phyloP scores from a whole-genome alignment of 2,113 vertebrate species.

The Ictalurus furcatus region DNA sequence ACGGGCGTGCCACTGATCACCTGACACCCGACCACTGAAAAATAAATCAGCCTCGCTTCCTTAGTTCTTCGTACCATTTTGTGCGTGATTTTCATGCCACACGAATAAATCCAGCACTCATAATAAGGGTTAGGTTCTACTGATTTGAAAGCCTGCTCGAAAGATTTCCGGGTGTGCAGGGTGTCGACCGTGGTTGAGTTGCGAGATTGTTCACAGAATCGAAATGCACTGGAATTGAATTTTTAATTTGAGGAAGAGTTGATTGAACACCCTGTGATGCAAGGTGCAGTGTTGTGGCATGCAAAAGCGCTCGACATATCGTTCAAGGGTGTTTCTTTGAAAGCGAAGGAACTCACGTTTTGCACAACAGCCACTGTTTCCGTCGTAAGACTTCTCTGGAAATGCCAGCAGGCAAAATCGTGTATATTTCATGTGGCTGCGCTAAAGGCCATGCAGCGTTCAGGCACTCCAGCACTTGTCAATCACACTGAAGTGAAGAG shows the following conservation, averaged over 20 bases:
- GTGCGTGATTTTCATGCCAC: neutral
- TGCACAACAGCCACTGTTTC: slow-evolving; percentile 32
- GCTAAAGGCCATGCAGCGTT: slow-evolving; percentile 31
- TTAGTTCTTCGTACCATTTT: neutral
- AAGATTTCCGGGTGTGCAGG: neutral
- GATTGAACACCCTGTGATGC: slow-evolving; percentile 16
- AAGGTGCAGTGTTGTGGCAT: neutral
- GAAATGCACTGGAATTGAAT: neutral
- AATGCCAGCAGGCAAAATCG: slow-evolving; percentile 26
- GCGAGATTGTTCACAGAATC: neutral
- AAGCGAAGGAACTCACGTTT: neutral
- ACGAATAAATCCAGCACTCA: neutral
- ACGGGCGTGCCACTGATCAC: neutral
- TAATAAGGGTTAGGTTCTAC: neutral
- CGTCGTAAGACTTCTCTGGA: slow-evolving; percentile 19
- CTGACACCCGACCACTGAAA: neutral
- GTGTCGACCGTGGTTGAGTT: neutral
- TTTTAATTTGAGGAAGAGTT: neutral
- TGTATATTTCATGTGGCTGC: slow-evolving; percentile 18
- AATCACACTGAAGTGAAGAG: neutral
- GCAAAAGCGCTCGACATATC: no score
- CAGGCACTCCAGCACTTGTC: slow-evolving; percentile 1
- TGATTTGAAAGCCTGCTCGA: no score
- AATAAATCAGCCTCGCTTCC: neutral
- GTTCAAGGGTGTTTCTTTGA: slow-evolving; percentile 26